These are phyloP conservation scores for Coelinius sp. DNA, from an alignment of 2,888 invertebrate genomes.

Conservation along the genomic window DNA sequence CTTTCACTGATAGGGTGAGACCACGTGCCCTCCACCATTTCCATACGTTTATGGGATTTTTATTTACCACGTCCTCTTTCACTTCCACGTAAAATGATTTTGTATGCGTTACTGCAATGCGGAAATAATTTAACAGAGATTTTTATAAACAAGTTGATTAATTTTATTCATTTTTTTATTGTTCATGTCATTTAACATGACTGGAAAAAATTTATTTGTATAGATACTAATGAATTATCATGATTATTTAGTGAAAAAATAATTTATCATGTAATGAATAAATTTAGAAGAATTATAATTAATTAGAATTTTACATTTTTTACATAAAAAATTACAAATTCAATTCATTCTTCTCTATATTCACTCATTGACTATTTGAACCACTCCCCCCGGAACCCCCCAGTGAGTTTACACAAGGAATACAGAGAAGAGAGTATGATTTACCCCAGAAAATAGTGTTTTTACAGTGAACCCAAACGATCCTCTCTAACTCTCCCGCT, in stretches of 20 bases:
- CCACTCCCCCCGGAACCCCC: not conserved
- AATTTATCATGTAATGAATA: no score
- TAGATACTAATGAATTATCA: no score
- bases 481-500: conserved; percentile 1
- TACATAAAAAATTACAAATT: not conserved
- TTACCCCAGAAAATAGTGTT: not conserved
- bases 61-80: not conserved
- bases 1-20: no score
- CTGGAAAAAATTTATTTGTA: no score
- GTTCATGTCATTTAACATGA: no score
- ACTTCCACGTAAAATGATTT: not conserved
- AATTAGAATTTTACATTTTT: no score
- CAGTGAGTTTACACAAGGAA: not conserved
- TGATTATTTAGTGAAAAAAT: no score
- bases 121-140: not conserved
- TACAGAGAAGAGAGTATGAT: not conserved
- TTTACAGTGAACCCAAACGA: conserved; percentile 8
- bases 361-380: not conserved
- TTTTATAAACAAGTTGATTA: not conserved
- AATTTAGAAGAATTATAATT: no score
- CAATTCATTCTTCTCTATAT: not conserved
- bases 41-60: conserved; percentile 2
- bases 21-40: conserved; percentile 18
- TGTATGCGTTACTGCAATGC: not conserved
- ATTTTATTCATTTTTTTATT: not conserved